Percentiles rank a stretch among this genome's conserved stretches.
Conservation (phyloP, 2,797 vertebrate species). For the Paramormyrops hopkinsi region DNA sequence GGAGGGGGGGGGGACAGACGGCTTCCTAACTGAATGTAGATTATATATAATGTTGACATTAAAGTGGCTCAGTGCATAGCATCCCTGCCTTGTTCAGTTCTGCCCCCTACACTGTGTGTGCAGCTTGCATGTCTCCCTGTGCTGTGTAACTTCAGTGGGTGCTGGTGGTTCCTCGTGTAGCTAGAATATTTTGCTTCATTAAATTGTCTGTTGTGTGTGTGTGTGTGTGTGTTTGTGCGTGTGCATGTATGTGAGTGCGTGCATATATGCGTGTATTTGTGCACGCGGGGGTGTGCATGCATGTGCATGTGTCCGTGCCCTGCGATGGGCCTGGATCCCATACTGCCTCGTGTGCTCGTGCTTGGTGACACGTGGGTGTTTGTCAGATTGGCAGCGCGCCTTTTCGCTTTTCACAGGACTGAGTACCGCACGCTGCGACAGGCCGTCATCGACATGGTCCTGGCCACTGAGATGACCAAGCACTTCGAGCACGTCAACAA, state of each 20-base stretch:
- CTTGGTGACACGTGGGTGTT: not conserved
- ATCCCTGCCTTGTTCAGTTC: not conserved
- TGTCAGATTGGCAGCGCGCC: not conserved
- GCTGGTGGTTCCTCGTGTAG: not conserved
- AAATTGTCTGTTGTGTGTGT: not conserved
- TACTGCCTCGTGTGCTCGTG: not conserved
- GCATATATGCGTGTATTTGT: not conserved
- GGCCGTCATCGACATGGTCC: conserved; percentile 93
- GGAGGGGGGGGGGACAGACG: not conserved
- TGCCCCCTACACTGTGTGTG: not conserved
- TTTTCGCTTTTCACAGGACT: conserved; percentile 59
- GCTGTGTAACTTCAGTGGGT: not conserved
- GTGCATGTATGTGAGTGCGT: not conserved
- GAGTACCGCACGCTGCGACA: conserved; percentile 89
- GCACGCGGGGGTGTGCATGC: not conserved
- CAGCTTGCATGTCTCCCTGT: not conserved
- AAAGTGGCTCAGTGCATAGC: not conserved
- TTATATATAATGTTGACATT: not conserved
- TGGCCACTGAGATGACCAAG: conserved; percentile 98
- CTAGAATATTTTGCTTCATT: not conserved
- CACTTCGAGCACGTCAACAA: conserved; percentile 98
- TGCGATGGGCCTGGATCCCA: not conserved
- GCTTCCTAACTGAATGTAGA: not conserved
- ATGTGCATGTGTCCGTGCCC: not conserved
- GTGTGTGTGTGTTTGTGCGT: not conserved